Conservation (phyloP, 2,113 vertebrate genomes). For the Hepsetus odoe region DNA sequence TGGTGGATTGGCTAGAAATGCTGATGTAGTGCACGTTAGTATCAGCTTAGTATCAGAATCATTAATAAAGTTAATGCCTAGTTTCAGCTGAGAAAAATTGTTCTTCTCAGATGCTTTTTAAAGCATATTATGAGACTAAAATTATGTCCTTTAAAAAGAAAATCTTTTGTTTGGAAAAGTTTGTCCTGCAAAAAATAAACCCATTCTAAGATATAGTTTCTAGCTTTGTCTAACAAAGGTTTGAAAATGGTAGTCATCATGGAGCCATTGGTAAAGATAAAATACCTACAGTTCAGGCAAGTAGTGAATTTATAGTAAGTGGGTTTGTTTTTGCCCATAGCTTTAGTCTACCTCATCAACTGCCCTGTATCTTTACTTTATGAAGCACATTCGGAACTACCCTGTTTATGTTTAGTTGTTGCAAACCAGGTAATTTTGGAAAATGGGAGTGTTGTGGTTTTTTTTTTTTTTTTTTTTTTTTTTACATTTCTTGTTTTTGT, state of each 20-base stretch:
- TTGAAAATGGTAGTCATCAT: not conserved
- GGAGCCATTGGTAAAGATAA: not conserved
- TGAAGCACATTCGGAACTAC: conserved; percentile 40
- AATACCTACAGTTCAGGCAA: not conserved
- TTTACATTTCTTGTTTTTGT: not conserved
- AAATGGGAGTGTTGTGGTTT: not conserved
- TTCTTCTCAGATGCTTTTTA: conserved; percentile 6
- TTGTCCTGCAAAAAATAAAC: not conserved
- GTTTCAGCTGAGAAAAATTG: conserved; percentile 27
- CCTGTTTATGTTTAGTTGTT: no score
- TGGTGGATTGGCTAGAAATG: conserved; percentile 14
- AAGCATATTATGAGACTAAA: not conserved
- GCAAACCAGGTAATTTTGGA: conserved; percentile 40
- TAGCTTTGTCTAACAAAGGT: not conserved
- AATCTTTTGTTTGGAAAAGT: not conserved
- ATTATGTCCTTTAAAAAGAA: not conserved
- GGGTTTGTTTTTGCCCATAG: no score
- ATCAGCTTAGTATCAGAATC: conserved; percentile 37
- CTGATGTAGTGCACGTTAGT: conserved; percentile 32
- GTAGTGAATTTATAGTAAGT: not conserved
- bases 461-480: not conserved
- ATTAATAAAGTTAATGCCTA: conserved; percentile 37
- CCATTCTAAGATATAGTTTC: not conserved
- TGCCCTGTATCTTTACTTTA: conserved; percentile 10
- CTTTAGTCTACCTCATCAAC: no score